Base-by-base conservation (phyloP, 2,797 vertebrate species). In the Anisognathus igniventris region DNA sequence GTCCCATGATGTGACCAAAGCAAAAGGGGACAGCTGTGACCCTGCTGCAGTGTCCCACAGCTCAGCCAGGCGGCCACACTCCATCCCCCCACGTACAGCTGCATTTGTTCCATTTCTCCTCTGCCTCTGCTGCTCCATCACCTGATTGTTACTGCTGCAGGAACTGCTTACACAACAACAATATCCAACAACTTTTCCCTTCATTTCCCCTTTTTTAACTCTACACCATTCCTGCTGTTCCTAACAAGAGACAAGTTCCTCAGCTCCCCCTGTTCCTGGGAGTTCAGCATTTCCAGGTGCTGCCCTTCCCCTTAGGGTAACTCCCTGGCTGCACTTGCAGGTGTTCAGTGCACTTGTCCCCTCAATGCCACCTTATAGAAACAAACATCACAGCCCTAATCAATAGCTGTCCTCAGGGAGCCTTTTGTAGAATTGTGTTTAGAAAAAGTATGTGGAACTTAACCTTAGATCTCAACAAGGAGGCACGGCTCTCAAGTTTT, bases 401-500 rank as follows among this genome's bases (percentile, higher is more conserved):
- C 93, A 90, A 88, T 82, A 85, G 20, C 40, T 84, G 71, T 76
- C 90, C 80, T 40, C 53, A 53, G 83, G 83, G n/a, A 95, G 75
- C 83, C 86, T 89, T 92, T 57, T 44, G 42, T 20, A 93, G 60
- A 64, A 70, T 53, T 79, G 71, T 81, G 60, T 67, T 88, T 81
- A 44, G 79, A 88, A 78, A 85, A 81, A 35, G 25, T 10, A 9
- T 73, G 76, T 66, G 48, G 22, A 84, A 92, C 77, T 90, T 88
- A 76, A 87, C 71, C 90, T 94, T n/a, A 60, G 40, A 66, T 79
- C 74, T 93, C 57, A 79, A 86, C 57, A 70, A 90, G 74, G 18
- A 93, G 47, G 74, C 42, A 39, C 2, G 14, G 60, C 51, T 86
- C 80, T 95, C 40, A 90, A 50, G 70, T 67, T 64, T 67, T 82